Conservation (phyloP, 2,888 invertebrate genomes). For the Caenorhabditis sulstoni region DNA sequence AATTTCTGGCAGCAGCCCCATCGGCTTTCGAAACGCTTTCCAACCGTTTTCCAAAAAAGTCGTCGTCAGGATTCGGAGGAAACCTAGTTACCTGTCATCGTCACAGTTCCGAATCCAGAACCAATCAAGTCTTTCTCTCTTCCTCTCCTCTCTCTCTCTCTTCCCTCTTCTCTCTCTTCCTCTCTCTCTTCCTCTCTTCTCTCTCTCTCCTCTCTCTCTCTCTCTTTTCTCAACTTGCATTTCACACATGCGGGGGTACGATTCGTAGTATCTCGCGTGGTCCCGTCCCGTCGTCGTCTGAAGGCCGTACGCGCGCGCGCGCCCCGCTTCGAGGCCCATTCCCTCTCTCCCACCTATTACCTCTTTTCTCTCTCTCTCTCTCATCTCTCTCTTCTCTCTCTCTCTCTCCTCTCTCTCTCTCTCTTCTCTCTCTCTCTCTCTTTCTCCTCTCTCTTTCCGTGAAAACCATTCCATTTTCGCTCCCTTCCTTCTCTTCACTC, state of each 20-base stretch:
- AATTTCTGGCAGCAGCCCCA: too few relatives aligned
- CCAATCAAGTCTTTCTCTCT: not conserved
- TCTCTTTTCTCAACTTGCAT: conserved; percentile 5
- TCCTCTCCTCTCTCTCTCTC: conserved; percentile 13
- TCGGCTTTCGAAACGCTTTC: too few relatives aligned
- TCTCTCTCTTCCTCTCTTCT: not conserved
- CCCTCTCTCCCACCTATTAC: conserved; percentile 5
- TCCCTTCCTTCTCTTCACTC: conserved; percentile 2
- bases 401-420: conserved; percentile 5
- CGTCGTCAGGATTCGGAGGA: too few relatives aligned
- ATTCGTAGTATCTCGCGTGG: conserved; percentile 1
- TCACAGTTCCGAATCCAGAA: not conserved
- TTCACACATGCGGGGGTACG: conserved; percentile 21
- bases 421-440: not conserved
- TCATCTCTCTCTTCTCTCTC: too few relatives aligned
- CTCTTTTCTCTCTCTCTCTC: conserved; percentile 5
- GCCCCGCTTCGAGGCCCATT: too few relatives aligned
- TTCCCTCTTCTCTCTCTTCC: conserved; percentile 10
- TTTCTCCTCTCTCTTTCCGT: conserved; percentile 10
- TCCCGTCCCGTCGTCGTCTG: conserved; percentile 27
- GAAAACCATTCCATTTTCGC: not conserved
- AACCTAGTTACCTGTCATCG: too few relatives aligned
- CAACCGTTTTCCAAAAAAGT: too few relatives aligned
- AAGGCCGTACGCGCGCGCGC: conserved; percentile 9
- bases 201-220: not conserved